Conservation (phyloP, 2,797 vertebrate genomes). For the Oryzias sinensis region DNA sequence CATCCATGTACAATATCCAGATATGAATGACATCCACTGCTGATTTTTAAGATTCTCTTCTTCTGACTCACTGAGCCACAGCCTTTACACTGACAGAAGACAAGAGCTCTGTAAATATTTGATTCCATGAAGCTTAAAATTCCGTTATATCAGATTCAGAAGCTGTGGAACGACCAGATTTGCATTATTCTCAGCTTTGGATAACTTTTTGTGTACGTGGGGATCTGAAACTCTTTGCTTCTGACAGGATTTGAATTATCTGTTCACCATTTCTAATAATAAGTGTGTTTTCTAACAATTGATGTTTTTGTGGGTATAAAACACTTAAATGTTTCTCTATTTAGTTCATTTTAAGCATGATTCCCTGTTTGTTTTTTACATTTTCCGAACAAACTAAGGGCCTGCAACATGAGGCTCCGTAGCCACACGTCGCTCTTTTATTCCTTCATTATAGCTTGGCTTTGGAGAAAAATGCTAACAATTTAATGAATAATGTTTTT, state of each 20-base stretch:
- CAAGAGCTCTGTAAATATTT: slow-evolving; percentile 7
- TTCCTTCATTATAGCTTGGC: too few species aligned
- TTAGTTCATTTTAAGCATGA: neutral
- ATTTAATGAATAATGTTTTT: too few species aligned
- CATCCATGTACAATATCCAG: neutral
- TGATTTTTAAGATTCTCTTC: neutral
- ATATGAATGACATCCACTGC: slow-evolving; percentile 1
- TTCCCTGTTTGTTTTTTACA: too few species aligned
- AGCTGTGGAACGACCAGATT: slow-evolving; percentile 3
- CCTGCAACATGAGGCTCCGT: too few species aligned
- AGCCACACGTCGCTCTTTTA: too few species aligned
- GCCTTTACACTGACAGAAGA: neutral
- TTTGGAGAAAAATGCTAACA: too few species aligned
- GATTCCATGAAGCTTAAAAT: slow-evolving; percentile 12
- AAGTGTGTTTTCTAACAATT: too few species aligned
- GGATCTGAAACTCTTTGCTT: neutral
- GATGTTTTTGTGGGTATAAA: too few species aligned
- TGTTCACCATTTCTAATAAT: slow-evolving; percentile 6
- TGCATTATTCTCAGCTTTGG: slow-evolving; percentile 3
- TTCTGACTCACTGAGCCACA: neutral
- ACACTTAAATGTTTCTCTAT: neutral
- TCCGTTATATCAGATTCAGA: slow-evolving; percentile 2
- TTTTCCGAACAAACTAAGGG: too few species aligned
- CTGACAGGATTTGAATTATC: neutral
- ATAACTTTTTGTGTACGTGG: slow-evolving; percentile 1